Conservation (phyloP, 2,888 invertebrate species). For the Tachina fera region DNA sequence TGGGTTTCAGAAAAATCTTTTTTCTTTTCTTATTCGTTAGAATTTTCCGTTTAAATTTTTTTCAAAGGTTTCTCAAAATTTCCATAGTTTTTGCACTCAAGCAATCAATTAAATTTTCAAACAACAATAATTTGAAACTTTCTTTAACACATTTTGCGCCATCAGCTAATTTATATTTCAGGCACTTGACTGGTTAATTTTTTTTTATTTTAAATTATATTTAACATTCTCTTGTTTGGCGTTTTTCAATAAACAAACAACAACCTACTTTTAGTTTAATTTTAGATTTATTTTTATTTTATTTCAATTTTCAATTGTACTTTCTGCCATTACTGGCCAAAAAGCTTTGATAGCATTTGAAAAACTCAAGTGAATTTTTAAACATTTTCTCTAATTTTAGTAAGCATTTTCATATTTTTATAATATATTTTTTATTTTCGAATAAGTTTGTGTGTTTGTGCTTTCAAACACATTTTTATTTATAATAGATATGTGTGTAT, state of each 20-base stretch:
- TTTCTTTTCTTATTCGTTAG: too few species aligned
- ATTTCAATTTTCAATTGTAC: neutral
- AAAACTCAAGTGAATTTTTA: neutral
- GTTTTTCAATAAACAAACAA: constrained; percentile 24
- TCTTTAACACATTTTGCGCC: neutral
- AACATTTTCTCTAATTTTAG: neutral
- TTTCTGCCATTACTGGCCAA: constrained; percentile 13
- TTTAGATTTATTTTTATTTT: neutral
- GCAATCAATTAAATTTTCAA: neutral
- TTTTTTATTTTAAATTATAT: constrained; percentile 5
- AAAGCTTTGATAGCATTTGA: neutral
- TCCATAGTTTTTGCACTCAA: neutral
- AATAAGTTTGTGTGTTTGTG: neutral
- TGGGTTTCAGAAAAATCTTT: neutral
- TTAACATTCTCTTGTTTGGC: constrained; percentile 5
- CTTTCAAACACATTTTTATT: constrained; percentile 28
- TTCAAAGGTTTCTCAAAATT: neutral
- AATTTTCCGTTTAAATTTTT: too few species aligned
- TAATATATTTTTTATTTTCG: constrained; percentile 4
- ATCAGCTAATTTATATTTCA: neutral
- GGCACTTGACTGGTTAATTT: neutral
- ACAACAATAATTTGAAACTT: neutral
- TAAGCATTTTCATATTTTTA: neutral
- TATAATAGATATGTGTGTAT: constrained; percentile 10
- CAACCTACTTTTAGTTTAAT: constrained; percentile 30